Conservation (phyloP, 2,797 vertebrate species). For the Novumbra hubbsi region DNA sequence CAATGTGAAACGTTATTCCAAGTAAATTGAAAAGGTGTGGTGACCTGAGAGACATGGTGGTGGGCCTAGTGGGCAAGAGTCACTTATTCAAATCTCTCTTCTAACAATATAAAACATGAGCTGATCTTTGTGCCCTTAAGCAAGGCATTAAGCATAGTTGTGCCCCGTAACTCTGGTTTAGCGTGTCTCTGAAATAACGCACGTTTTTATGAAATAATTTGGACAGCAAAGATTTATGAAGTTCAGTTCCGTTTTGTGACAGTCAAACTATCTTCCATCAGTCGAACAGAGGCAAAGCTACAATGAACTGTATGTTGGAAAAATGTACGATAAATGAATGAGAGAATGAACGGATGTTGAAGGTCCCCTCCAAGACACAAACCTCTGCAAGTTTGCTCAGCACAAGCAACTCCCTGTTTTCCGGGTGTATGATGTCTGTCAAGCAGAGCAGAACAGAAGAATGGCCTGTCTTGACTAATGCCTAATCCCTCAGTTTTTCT, state of each 20-base stretch:
- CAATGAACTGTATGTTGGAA: not conserved
- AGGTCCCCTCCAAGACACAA: not conserved
- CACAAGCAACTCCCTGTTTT: not conserved
- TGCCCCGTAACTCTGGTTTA: too few species aligned
- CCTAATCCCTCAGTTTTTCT: slow-evolving; percentile 15
- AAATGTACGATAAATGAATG: not conserved
- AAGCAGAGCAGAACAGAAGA: not conserved
- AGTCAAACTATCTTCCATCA: not conserved
- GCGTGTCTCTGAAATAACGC: too few species aligned
- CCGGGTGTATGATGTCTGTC: not conserved
- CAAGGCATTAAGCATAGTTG: too few species aligned
- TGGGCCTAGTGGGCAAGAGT: too few species aligned
- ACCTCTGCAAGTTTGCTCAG: not conserved
- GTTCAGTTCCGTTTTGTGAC: not conserved
- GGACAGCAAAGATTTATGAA: not conserved
- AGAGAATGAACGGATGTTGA: not conserved
- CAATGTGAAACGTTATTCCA: not conserved
- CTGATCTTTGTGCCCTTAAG: too few species aligned
- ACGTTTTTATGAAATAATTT: not conserved
- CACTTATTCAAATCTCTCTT: too few species aligned
- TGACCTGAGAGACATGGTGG: too few species aligned
- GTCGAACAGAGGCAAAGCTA: not conserved
- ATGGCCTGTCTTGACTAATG: not conserved
- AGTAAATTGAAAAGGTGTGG: not conserved
- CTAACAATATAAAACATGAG: too few species aligned